These are phyloP conservation scores for Phymanthus crucifer DNA, from an alignment of 92 coral and sea anemone genomes.

Conservation along the genomic window DNA sequence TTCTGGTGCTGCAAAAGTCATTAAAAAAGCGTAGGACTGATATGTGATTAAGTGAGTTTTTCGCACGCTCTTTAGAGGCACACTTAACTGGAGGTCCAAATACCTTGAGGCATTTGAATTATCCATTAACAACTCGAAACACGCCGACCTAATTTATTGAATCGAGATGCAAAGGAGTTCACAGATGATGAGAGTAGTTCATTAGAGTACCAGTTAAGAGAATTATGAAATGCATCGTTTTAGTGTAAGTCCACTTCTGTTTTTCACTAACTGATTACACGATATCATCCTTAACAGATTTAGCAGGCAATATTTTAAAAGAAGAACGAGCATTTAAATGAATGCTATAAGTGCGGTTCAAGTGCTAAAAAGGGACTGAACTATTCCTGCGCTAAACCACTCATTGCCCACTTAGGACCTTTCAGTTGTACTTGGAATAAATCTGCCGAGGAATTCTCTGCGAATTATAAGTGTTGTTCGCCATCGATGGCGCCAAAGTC, in stretches of 20 bases:
- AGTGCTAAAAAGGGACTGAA: constrained; percentile 8
- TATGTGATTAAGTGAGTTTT: constrained; percentile 17
- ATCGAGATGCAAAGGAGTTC: neutral
- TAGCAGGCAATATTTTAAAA: neutral
- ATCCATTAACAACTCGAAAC: neutral
- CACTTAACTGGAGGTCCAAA: constrained; percentile 27
- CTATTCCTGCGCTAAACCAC: constrained; percentile 19
- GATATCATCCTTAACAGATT: neutral
- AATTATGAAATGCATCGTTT: neutral
- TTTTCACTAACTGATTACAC: neutral
- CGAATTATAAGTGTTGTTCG: too few relatives aligned
- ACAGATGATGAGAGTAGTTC: neutral
- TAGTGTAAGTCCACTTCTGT: neutral
- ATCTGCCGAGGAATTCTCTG: constrained; percentile 26
- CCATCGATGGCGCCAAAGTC: too few relatives aligned
- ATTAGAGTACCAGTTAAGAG: neutral
- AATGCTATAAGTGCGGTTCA: neutral
- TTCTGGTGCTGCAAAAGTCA: constrained; percentile 13
- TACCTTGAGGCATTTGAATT: constrained; percentile 23
- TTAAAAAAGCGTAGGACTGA: constrained; percentile 27
- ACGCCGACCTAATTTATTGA: neutral
- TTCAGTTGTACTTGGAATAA: constrained; percentile 25
- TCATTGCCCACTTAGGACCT: constrained; percentile 19
- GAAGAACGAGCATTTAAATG: neutral
- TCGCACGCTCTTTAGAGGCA: constrained; percentile 20